Evolutionary conservation across 1,140 invertebrate species (phyloP).

Genomic region (Drosophila arawakana): DNA sequence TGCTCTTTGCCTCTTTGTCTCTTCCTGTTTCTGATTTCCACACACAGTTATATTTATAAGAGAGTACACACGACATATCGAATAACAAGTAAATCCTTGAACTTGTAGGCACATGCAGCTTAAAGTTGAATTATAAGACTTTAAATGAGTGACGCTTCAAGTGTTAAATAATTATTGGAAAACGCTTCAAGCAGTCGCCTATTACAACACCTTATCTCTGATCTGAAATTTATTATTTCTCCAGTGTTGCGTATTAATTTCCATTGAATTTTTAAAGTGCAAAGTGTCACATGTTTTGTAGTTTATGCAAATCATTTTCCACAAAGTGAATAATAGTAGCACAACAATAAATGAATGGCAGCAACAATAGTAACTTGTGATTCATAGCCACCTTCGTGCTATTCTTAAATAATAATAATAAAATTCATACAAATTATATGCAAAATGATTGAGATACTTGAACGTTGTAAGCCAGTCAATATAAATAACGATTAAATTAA

Average conservation of each 20-base stretch:
- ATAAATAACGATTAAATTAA: conserved; percentile 19
- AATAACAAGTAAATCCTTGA: conserved; percentile 1
- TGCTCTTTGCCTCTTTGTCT: background rate
- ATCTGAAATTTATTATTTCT: background rate
- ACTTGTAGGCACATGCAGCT: background rate
- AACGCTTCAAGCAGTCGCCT: too few relatives aligned
- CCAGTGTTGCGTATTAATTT: conserved; percentile 29
- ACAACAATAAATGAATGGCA: conserved; percentile 19
- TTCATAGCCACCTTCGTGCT: conserved; percentile 57
- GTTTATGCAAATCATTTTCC: conserved; percentile 26
- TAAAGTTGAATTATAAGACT: too few relatives aligned
- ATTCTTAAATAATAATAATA: conserved; percentile 37
- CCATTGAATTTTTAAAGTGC: conserved; percentile 57
- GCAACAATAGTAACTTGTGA: conserved; percentile 40
- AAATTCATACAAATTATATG: conserved; percentile 55
- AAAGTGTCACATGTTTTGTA: conserved; percentile 66
- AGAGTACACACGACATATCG: background rate
- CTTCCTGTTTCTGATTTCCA: background rate
- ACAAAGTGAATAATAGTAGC: conserved; percentile 18
- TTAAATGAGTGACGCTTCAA: too few relatives aligned
- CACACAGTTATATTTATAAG: background rate
- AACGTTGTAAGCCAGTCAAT: conserved; percentile 23
- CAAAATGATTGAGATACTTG: conserved; percentile 21
- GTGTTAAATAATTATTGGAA: too few relatives aligned
- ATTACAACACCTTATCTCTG: too few relatives aligned